Base-by-base conservation (phyloP, 2,888 invertebrate species). In the Cyclophora punctaria region DNA sequence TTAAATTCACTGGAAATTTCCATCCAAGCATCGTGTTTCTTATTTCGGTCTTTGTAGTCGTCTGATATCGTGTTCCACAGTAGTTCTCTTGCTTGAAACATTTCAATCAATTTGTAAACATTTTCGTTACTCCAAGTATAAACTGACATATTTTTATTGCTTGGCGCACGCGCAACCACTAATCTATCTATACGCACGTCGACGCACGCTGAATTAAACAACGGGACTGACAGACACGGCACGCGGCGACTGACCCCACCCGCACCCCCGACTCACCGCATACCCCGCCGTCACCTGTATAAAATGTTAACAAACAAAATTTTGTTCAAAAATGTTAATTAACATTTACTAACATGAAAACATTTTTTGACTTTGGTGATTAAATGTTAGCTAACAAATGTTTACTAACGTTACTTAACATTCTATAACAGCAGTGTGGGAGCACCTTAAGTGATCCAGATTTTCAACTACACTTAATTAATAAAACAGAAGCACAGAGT, bases 11-110 rank as follows among this genome's bases (percentile, higher is more conserved):
- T 48, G 42, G 53, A 56, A 58, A 55, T 57, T 61, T 60, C 55
- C 53, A 57, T 59, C 60, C 60, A 62, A 56, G 58, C 63, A 55
- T 62, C 59, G 56, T 62, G 60, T 63, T 62, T 63, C 41, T 62
- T 60, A 59, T 56, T 60, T 59, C 60, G 57, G 54, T 62, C 45
- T 59, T 62, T 60, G 55, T 60, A 62, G 50, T 7, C 7, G 52
- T 62, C 62, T 57, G 54, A 56, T n/a, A 57, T 58, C 55, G 60
- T 59, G 53, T 62, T 58, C 60, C 57, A 62, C 7, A 62, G 54
- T 54, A 59, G 50, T 60, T 62, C 59, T 58, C 59, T 61, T 59
- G 55, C 62, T 61, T 61, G 53, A 61, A 62, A 62, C 55, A 61
- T 58, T 61, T 62, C 56, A 58, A 62, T 61, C 61, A 62, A 35